phyloP scores from a whole-genome alignment of 2,888 invertebrate species.

The Cephus pygmeus region DNA sequence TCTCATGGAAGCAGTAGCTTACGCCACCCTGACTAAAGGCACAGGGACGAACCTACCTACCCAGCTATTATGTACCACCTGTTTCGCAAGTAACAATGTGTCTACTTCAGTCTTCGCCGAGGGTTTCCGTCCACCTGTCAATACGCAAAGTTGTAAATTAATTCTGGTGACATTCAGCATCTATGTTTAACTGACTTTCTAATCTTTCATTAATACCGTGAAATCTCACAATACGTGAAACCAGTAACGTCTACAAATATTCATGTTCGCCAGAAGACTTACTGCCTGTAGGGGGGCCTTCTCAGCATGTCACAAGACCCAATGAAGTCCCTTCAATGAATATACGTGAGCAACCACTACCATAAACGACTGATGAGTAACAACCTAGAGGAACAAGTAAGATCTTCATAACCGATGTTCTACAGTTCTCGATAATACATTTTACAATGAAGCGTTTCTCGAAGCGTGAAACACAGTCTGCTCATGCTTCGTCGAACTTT shows the following conservation, averaged over 20 bases:
- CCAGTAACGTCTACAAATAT: not conserved
- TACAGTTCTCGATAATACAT: not conserved
- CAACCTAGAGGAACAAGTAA: not conserved
- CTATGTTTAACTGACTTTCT: not conserved
- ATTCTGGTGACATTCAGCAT: not conserved
- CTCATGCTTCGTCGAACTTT: conserved; percentile 32
- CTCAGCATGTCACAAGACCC: not conserved
- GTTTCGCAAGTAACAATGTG: not conserved
- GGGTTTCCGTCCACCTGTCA: not conserved
- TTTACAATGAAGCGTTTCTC: not conserved
- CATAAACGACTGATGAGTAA: not conserved
- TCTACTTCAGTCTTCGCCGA: not conserved
- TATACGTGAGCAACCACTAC: not conserved
- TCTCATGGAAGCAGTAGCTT: not conserved
- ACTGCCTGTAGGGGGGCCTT: not conserved
- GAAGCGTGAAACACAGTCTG: conserved; percentile 26
- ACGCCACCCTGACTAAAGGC: not conserved
- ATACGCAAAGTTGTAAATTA: not conserved
- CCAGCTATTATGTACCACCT: not conserved
- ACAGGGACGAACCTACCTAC: not conserved
- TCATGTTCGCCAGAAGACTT: not conserved
- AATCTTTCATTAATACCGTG: not conserved
- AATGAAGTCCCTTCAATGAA: not conserved
- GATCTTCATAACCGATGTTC: not conserved
- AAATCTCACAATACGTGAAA: not conserved